Evolutionary conservation across 2,113 vertebrate genomes (phyloP).

Genomic region (Mystacornis crossleyi): DNA sequence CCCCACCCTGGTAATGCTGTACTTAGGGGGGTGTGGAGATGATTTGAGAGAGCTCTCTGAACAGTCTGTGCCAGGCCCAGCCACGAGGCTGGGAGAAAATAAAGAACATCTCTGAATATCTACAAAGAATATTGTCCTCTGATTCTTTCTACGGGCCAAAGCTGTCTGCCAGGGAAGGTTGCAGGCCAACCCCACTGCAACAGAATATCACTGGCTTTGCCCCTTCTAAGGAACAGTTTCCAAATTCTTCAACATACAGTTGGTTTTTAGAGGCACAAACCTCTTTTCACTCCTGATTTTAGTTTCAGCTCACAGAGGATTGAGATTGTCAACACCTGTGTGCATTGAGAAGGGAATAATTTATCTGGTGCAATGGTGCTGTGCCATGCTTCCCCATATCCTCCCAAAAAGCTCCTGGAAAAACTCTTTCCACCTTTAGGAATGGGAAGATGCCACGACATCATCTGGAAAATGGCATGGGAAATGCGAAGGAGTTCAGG

Average conservation of each 20-base stretch:
- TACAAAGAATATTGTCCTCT: too few relatives aligned
- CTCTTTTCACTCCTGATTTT: neutral
- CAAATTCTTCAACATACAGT: neutral
- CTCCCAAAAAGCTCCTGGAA: neutral
- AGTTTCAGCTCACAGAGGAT: neutral
- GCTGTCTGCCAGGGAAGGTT: too few relatives aligned
- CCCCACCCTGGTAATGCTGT: too few relatives aligned
- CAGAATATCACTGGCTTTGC: neutral
- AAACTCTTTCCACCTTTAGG: neutral
- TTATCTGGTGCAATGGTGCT: accelerated
- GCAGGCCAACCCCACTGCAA: too few relatives aligned
- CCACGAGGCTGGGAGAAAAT: too few relatives aligned
- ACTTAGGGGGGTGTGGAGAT: too few relatives aligned
- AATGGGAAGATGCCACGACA: neutral
- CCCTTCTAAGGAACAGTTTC: neutral
- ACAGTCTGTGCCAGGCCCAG: too few relatives aligned
- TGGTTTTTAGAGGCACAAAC: neutral
- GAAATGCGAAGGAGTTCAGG: neutral
- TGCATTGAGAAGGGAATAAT: neutral
- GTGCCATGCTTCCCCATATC: accelerated
- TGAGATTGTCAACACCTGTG: neutral
- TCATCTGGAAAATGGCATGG: accelerated
- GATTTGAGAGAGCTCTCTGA: too few relatives aligned
- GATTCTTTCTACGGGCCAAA: too few relatives aligned
- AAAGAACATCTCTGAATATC: too few relatives aligned